Evolutionary conservation across 2,113 vertebrate species (phyloP), one percentile per base, ranked within the genome.

Genomic region (Pterocles burchelli): DNA sequence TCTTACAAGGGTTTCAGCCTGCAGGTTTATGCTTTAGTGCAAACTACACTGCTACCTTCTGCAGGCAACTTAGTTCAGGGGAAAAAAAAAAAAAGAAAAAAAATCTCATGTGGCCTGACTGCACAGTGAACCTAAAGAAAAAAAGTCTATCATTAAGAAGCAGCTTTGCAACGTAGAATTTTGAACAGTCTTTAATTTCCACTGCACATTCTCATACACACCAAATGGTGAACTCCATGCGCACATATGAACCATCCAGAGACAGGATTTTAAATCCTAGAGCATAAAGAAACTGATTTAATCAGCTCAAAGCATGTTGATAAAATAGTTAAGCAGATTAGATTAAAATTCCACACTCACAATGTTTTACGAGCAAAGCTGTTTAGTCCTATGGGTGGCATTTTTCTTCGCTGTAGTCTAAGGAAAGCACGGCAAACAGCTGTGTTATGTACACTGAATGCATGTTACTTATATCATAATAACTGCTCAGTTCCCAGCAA

Each of bases 301-400:
- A 95, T 90, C 75, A 94, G 17, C 82, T 94, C 57, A 84, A 67
- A 86, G 65, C 65, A 49, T 28, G 68, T 65, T 94, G 85, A 89
- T 95, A 87, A 93, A 92, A 90, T 71, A 83, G 48, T 84, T 94
- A 90, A 93, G 68, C 36, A 93, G 90, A 84, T 90, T 57, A 88
- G 34, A 88, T 78, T 90, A 81, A 92, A 90, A 92, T 78, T 92
- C 61, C 24, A 12, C 34, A 34, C 17, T 89, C 36, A 24, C n/a
- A 91, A 1, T 77, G 36, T 17, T 88, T 83, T 41, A 72, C n/a
- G 68, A 84, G 61, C 41, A 65, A 90, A 92, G 72, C 38, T 83
- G 9, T 80, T 95, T 25, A 34, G 78, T 74, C 26, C 55, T 41
- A 3, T 6, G 33, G 59, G 79, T 36, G 54, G 17, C n/a, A 41